These are phyloP conservation scores for Pachyuromys duprasi DNA, from an alignment of 2,797 vertebrate genomes.

Conservation along the genomic window DNA sequence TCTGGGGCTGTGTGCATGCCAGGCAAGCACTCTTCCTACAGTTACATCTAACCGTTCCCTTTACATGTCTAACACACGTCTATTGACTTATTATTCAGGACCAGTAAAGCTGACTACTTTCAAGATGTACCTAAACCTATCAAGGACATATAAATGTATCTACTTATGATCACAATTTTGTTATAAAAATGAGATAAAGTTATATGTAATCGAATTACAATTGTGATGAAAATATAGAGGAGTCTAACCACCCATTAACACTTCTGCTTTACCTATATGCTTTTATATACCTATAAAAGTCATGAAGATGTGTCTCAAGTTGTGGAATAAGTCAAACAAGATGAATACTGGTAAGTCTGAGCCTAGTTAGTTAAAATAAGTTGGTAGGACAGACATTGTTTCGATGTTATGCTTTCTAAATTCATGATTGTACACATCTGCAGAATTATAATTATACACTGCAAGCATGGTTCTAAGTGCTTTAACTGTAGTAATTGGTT, in stretches of 20 bases:
- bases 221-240: not conserved
- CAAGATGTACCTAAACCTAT: not conserved
- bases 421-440: not conserved
- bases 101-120: not conserved
- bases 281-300: not conserved
- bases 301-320: not conserved
- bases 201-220: not conserved
- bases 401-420: conserved; percentile 14
- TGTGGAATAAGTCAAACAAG: not conserved
- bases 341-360: not conserved
- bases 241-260: not conserved
- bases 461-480: not conserved
- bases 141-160: not conserved
- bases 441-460: not conserved
- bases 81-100: not conserved
- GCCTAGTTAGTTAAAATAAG: not conserved
- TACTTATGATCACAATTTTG: not conserved
- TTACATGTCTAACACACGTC: not conserved
- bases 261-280: not conserved
- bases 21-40: not conserved
- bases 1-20: not conserved
- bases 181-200: not conserved
- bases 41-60: too few relatives aligned
- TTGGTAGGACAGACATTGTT: not conserved
- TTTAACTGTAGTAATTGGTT: not conserved